Evolutionary conservation across 2,888 invertebrate genomes (phyloP).

Genomic region (Malthinus seriepunctatus): DNA sequence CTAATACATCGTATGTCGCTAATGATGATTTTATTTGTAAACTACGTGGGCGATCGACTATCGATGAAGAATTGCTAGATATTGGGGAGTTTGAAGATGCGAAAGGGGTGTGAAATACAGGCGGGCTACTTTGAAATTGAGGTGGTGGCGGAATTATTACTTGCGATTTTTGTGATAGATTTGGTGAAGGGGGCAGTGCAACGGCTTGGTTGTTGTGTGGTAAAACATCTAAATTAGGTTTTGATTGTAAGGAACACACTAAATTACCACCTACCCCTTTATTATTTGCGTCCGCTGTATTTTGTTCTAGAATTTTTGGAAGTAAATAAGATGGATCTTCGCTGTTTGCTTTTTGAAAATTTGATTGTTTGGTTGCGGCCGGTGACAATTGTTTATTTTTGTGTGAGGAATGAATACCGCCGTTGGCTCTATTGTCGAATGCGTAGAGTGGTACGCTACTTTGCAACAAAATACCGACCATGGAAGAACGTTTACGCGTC

Average conservation of each 20-base stretch:
- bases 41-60: slow-evolving; percentile 57
- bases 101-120: slow-evolving; percentile 69
- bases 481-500: slow-evolving; percentile 65
- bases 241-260: slow-evolving; percentile 37
- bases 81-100: slow-evolving; percentile 69
- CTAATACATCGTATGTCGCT: slow-evolving; percentile 74
- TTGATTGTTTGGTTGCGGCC: slow-evolving; percentile 18
- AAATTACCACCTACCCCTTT: slow-evolving; percentile 46
- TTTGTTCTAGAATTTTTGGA: slow-evolving; percentile 68
- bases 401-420: slow-evolving; percentile 56
- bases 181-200: slow-evolving; percentile 50
- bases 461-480: slow-evolving; percentile 71
- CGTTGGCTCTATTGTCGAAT: slow-evolving; percentile 59
- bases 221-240: slow-evolving; percentile 16
- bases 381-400: slow-evolving; percentile 32
- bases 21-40: slow-evolving; percentile 54
- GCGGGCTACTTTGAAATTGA: slow-evolving; percentile 72
- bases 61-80: slow-evolving; percentile 63
- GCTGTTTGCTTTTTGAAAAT: slow-evolving; percentile 39
- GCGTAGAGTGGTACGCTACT: slow-evolving; percentile 60
- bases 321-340: slow-evolving; percentile 53
- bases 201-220: slow-evolving; percentile 33
- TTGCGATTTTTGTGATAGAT: slow-evolving; percentile 57
- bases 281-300: slow-evolving; percentile 65
- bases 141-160: slow-evolving; percentile 75